These are phyloP conservation scores for Phyllotreta striolata DNA, from an alignment of 2,888 invertebrate species.

Conservation along the genomic window DNA sequence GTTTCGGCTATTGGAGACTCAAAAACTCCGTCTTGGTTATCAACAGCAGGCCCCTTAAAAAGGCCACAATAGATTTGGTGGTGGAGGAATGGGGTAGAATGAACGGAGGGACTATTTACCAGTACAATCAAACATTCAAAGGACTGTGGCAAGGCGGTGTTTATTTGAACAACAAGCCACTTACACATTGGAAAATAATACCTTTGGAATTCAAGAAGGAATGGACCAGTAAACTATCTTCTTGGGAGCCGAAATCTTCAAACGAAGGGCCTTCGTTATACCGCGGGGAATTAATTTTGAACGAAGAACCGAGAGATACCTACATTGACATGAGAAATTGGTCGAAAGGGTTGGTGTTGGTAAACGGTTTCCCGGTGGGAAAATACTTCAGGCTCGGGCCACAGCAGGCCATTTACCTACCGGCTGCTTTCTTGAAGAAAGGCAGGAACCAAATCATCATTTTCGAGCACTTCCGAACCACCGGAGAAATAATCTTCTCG, in stretches of 20 bases:
- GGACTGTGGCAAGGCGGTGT: conserved; percentile 60
- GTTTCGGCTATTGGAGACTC: conserved; percentile 60
- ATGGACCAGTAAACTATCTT: conserved; percentile 55
- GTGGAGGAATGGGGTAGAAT: conserved; percentile 85
- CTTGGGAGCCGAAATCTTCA: conserved; percentile 49
- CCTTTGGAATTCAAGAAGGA: conserved; percentile 61
- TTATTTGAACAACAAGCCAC: conserved; percentile 55
- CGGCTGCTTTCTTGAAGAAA: conserved; percentile 72
- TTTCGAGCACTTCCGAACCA: conserved; percentile 52
- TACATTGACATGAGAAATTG: conserved; percentile 80
- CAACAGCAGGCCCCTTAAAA: conserved; percentile 37
- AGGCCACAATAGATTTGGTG: conserved; percentile 59
- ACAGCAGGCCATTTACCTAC: conserved; percentile 81
- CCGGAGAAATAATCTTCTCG: conserved; percentile 44
- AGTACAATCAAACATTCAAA: conserved; percentile 58
- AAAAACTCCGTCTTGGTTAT: conserved; percentile 49
- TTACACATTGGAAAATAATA: conserved; percentile 59
- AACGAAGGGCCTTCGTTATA: conserved; percentile 66
- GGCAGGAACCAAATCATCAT: conserved; percentile 58
- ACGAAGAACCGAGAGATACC: conserved; percentile 71
- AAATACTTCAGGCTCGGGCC: conserved; percentile 86
- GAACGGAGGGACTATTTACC: conserved; percentile 62
- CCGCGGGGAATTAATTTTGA: conserved; percentile 60
- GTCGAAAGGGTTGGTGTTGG: conserved; percentile 80
- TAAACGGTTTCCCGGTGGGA: conserved; percentile 86